phyloP scores from a whole-genome alignment of 2,888 invertebrate genomes.

The Ichneumoninae sp. region DNA sequence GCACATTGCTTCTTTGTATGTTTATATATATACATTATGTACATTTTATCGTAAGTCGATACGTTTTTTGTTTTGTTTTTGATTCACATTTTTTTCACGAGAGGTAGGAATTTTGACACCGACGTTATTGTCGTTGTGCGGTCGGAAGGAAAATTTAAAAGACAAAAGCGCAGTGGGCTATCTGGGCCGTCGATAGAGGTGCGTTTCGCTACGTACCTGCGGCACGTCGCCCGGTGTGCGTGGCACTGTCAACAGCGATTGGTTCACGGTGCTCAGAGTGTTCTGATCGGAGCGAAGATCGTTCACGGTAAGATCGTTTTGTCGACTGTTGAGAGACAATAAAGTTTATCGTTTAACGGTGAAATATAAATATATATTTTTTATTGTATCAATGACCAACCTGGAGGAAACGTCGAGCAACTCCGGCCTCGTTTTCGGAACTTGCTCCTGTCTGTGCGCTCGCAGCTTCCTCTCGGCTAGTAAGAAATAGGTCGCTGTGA shows the following conservation, averaged over 20 bases:
- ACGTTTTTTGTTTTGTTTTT: not conserved
- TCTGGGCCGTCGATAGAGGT: conserved; percentile 64
- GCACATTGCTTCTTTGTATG: conserved; percentile 20
- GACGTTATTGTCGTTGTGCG: conserved; percentile 1
- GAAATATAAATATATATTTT: not conserved
- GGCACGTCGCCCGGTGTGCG: conserved; percentile 89
- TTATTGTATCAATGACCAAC: conserved; percentile 68
- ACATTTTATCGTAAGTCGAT: conserved; percentile 34
- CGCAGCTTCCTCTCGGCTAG: conserved; percentile 96
- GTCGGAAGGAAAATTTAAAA: not conserved
- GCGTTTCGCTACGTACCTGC: conserved; percentile 85
- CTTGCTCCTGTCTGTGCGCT: conserved; percentile 89
- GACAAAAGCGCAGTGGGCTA: conserved; percentile 36
- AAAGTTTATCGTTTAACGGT: not conserved
- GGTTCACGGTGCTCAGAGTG: conserved; percentile 78
- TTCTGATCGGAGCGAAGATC: conserved; percentile 76
- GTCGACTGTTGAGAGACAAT: conserved; percentile 72
- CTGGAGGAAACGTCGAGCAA: conserved; percentile 79
- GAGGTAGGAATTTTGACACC: not conserved
- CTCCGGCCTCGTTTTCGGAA: conserved; percentile 85
- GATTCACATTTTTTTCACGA: conserved; percentile 2
- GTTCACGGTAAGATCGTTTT: conserved; percentile 73
- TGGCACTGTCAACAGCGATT: conserved; percentile 86
- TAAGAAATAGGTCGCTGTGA: conserved; percentile 99
- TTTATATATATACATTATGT: conserved; percentile 56